Evolutionary conservation across 1,140 invertebrate genomes (phyloP).

Genomic region (Solen grandis): DNA sequence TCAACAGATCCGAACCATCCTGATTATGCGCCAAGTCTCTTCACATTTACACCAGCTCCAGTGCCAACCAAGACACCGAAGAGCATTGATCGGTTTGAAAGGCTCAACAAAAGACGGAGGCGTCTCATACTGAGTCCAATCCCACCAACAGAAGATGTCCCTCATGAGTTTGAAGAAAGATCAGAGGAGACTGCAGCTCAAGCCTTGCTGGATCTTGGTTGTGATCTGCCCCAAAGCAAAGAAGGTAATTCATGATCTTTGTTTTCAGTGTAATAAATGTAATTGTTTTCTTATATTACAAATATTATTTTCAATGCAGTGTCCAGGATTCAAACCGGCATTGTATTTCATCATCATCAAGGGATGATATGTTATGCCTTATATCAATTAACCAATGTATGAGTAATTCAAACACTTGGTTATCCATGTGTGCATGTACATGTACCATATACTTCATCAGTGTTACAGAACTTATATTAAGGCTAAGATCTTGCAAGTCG

Average conservation of each 20-base stretch:
- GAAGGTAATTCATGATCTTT: neutral
- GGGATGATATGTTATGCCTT: no score
- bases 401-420: no score
- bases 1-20: neutral
- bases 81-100: neutral
- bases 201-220: neutral
- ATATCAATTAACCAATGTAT: no score
- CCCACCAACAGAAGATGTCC: neutral
- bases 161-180: neutral
- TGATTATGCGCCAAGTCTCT: conserved; percentile 13
- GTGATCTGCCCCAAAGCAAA: neutral
- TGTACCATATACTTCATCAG: no score
- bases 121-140: neutral
- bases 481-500: no score
- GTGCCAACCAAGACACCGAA: neutral
- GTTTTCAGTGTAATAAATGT: no score
- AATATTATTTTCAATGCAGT: neutral
- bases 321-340: neutral
- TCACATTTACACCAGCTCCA: conserved; percentile 9
- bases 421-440: no score
- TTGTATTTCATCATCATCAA: neutral
- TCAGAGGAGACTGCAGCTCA: neutral
- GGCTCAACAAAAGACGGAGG: neutral
- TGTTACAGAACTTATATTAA: no score
- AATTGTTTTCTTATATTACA: neutral